Conservation (phyloP, 1,140 invertebrate genomes). For the Tetramorium parvispinum region DNA sequence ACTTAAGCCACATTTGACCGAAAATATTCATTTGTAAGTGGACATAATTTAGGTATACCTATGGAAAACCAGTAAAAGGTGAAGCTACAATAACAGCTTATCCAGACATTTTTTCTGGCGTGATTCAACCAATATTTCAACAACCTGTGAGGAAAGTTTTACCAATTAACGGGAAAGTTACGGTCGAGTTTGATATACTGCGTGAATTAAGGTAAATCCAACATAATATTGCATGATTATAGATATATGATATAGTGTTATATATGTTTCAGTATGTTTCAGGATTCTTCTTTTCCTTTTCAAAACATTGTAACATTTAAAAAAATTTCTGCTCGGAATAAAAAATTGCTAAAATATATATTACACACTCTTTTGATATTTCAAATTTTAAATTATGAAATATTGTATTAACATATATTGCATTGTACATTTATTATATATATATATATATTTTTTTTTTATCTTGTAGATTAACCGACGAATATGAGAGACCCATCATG, state of each 20-base stretch:
- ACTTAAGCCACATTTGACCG: slow-evolving; percentile 36
- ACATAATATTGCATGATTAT: neutral
- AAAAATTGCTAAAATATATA: neutral
- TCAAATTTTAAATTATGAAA: neutral
- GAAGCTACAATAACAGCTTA: slow-evolving; percentile 92
- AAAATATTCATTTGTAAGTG: slow-evolving; percentile 68
- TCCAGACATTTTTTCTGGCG: slow-evolving; percentile 91
- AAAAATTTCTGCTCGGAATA: neutral
- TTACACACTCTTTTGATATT: neutral
- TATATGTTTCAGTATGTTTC: neutral
- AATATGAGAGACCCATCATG: slow-evolving; percentile 91
- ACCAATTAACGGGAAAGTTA: slow-evolving; percentile 91
- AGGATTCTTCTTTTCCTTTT: neutral
- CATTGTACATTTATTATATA: neutral
- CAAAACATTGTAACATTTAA: neutral
- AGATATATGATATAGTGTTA: neutral
- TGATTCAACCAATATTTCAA: slow-evolving; percentile 92
- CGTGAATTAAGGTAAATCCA: slow-evolving; percentile 88
- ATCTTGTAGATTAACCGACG: slow-evolving; percentile 87
- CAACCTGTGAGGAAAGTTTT: slow-evolving; percentile 92
- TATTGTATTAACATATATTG: neutral
- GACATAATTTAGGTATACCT: slow-evolving; percentile 88
- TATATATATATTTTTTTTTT: too few relatives aligned
- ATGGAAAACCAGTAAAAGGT: slow-evolving; percentile 93
- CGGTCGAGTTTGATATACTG: slow-evolving; percentile 91